Conservation (phyloP, 2,888 invertebrate genomes). For the Odontocerum albicorne region DNA sequence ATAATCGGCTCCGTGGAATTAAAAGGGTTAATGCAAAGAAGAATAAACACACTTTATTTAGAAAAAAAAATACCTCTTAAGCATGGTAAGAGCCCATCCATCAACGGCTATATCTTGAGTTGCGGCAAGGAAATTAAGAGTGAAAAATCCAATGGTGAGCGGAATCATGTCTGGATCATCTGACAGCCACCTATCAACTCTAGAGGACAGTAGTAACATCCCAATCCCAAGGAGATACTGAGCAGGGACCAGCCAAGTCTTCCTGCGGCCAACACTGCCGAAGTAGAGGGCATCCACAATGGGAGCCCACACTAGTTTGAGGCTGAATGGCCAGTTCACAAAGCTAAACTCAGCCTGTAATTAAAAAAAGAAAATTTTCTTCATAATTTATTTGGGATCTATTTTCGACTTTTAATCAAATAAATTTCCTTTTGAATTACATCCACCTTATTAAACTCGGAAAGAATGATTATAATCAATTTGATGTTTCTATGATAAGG, state of each 20-base stretch:
- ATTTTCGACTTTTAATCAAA: too few relatives aligned
- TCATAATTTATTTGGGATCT: too few relatives aligned
- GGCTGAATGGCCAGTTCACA: slow-evolving; percentile 88
- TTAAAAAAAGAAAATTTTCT: slow-evolving; percentile 26
- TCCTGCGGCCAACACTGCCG: slow-evolving; percentile 83
- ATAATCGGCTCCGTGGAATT: too few relatives aligned
- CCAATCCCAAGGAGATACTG: slow-evolving; percentile 89
- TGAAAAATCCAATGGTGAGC: slow-evolving; percentile 85
- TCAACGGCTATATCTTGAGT: slow-evolving; percentile 99
- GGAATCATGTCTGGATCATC: slow-evolving; percentile 70
- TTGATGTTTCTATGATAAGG: too few relatives aligned
- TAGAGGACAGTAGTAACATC: slow-evolving; percentile 83
- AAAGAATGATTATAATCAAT: too few relatives aligned
- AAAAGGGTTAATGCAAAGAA: too few relatives aligned
- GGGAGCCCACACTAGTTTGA: slow-evolving; percentile 98
- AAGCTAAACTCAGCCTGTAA: slow-evolving; percentile 87
- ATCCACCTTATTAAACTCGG: too few relatives aligned
- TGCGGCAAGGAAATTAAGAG: slow-evolving; percentile 93
- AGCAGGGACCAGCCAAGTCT: slow-evolving; percentile 93
- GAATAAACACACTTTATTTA: too few relatives aligned
- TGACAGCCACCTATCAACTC: slow-evolving; percentile 78
- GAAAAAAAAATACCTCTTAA: slow-evolving; percentile 73
- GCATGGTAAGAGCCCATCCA: slow-evolving; percentile 99
- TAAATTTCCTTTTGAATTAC: too few relatives aligned
- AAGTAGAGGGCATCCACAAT: slow-evolving; percentile 93